Evolutionary conservation across 2,113 vertebrate species (phyloP).

Genomic region (Brienomyrus brachyistius): DNA sequence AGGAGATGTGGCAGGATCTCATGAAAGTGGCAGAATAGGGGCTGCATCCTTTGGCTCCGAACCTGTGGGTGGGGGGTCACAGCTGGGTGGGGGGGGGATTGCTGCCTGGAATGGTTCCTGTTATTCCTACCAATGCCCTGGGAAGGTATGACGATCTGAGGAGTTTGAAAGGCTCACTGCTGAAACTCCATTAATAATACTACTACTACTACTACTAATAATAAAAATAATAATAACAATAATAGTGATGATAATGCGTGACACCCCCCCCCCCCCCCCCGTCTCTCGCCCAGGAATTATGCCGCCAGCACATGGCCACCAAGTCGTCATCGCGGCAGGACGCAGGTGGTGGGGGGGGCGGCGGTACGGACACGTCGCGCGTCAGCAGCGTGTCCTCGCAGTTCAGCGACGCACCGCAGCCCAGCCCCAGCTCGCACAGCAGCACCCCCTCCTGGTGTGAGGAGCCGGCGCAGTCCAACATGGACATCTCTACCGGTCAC

Average conservation of each 20-base stretch:
- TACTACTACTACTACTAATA: neutral
- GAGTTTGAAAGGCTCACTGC: neutral
- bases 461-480: conserved; percentile 93
- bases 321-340: conserved; percentile 78
- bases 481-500: conserved; percentile 98
- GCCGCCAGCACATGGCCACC: conserved; percentile 94
- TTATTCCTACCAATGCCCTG: neutral
- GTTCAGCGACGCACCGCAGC: conserved; percentile 88
- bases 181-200: neutral
- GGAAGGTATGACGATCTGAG: neutral
- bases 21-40: neutral
- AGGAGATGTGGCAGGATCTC: neutral
- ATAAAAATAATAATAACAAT: neutral
- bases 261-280: neutral
- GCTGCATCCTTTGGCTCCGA: neutral
- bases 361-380: conserved; percentile 77
- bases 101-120: neutral
- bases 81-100: neutral
- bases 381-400: conserved; percentile 96
- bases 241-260: neutral
- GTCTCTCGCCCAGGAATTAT: conserved; percentile 71
- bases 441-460: conserved; percentile 96
- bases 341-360: conserved; percentile 41
- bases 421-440: conserved; percentile 95
- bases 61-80: neutral